Percentiles rank a stretch among this genome's conserved stretches.
phyloP scores from a whole-genome alignment of 2,797 vertebrate genomes.

The Tenualosa ilisha region DNA sequence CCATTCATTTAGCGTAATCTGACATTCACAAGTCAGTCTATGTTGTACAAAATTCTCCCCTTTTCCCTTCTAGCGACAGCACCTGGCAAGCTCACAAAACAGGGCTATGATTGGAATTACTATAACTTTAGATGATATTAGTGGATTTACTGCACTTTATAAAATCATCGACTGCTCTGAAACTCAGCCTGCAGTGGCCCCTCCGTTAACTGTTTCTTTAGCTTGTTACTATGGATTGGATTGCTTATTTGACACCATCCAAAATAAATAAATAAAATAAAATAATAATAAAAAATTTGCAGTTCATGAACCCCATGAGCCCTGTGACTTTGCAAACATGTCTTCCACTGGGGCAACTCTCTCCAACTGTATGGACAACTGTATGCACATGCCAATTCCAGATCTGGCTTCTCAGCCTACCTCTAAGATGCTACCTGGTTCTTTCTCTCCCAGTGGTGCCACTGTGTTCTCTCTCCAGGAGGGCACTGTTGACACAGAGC shows the following conservation, averaged over 20 bases:
- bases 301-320: neutral
- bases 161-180: neutral
- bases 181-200: neutral
- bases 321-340: neutral
- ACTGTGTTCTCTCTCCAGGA: slow-evolving; percentile 84
- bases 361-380: neutral
- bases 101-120: too few species aligned
- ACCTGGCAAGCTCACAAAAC: too few species aligned
- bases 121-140: too few species aligned
- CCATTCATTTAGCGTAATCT: too few species aligned
- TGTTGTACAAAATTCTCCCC: too few species aligned
- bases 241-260: neutral
- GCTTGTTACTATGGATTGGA: neutral
- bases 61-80: too few species aligned
- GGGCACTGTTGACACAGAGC: slow-evolving; percentile 72
- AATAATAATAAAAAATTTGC: too few species aligned
- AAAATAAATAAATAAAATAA: too few species aligned
- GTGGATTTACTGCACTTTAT: neutral
- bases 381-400: neutral
- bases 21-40: neutral
- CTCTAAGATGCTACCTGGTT: slow-evolving; percentile 78
- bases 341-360: neutral
- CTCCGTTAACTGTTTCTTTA: too few species aligned
- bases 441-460: slow-evolving; percentile 80
- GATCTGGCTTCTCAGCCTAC: slow-evolving; percentile 55